Conservation (phyloP, 2,888 invertebrate genomes). For the Pterostichus niger region DNA sequence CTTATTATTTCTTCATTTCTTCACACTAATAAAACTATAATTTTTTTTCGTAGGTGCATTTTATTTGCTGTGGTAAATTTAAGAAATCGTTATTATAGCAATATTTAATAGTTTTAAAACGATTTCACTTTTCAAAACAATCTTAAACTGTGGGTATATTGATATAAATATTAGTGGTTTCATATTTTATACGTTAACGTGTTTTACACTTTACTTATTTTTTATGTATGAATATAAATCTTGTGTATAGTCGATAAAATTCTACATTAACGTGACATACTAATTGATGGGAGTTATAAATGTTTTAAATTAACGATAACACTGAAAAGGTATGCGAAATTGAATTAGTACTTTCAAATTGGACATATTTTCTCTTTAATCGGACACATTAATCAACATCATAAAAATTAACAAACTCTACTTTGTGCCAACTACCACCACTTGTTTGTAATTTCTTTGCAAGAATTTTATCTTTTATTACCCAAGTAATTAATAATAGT, state of each 20-base stretch:
- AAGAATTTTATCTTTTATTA: too few species aligned
- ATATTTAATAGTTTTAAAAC: slow-evolving; percentile 32
- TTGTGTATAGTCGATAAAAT: slow-evolving; percentile 33
- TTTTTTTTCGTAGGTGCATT: slow-evolving; percentile 13
- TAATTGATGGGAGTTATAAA: slow-evolving; percentile 49
- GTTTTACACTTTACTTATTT: background rate
- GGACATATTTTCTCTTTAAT: slow-evolving; percentile 47
- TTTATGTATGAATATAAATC: slow-evolving; percentile 28
- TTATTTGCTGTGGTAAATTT: slow-evolving; percentile 12
- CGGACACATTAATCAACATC: slow-evolving; percentile 19
- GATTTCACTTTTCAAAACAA: slow-evolving; percentile 36
- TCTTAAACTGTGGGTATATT: slow-evolving; percentile 1
- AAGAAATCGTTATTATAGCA: slow-evolving; percentile 25
- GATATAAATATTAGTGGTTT: slow-evolving; percentile 19
- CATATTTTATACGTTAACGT: slow-evolving; percentile 18
- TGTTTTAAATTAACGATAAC: slow-evolving; percentile 56
- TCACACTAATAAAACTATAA: background rate
- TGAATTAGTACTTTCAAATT: slow-evolving; percentile 51
- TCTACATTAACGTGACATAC: slow-evolving; percentile 24
- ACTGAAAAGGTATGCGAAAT: slow-evolving; percentile 39
- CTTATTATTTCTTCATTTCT: background rate
- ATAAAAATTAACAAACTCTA: slow-evolving; percentile 4
- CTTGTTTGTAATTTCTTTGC: too few species aligned
- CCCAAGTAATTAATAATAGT: too few species aligned
- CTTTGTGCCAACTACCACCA: too few species aligned